phyloP scores from a whole-genome alignment of 2,888 invertebrate species.

The Acleris laterana region DNA sequence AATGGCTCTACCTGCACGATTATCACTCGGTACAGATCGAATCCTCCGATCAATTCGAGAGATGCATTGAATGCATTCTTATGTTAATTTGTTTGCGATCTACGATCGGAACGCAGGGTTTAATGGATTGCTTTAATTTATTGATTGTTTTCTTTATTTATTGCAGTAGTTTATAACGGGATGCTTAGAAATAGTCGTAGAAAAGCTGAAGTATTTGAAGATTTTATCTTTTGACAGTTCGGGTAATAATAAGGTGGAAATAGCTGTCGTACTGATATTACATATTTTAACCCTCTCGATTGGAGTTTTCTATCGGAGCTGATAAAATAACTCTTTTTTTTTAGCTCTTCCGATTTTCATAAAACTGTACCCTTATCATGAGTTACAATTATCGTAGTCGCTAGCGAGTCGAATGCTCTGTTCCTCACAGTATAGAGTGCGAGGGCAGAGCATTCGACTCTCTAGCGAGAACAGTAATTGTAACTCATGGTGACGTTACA shows the following conservation, averaged over 20 bases:
- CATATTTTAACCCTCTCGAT: too few relatives aligned
- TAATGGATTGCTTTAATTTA: constrained; percentile 11
- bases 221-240: not conserved
- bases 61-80: constrained; percentile 12
- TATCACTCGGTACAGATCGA: not conserved
- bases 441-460: too few relatives aligned
- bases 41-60: constrained; percentile 5
- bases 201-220: not conserved
- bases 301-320: too few relatives aligned
- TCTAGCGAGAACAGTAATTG: too few relatives aligned
- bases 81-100: constrained; percentile 8
- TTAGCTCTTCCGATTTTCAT: too few relatives aligned
- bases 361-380: too few relatives aligned
- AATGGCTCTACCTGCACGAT: not conserved
- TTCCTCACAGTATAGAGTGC: too few relatives aligned
- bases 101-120: not conserved
- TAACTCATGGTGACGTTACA: too few relatives aligned
- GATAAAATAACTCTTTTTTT: too few relatives aligned
- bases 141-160: not conserved
- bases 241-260: not conserved
- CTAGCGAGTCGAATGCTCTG: too few relatives aligned
- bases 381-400: too few relatives aligned
- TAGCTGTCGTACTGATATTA: too few relatives aligned
- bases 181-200: not conserved
- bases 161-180: not conserved